phyloP scores from a whole-genome alignment of 2,888 invertebrate genomes.

The Flexamia atlantica region DNA sequence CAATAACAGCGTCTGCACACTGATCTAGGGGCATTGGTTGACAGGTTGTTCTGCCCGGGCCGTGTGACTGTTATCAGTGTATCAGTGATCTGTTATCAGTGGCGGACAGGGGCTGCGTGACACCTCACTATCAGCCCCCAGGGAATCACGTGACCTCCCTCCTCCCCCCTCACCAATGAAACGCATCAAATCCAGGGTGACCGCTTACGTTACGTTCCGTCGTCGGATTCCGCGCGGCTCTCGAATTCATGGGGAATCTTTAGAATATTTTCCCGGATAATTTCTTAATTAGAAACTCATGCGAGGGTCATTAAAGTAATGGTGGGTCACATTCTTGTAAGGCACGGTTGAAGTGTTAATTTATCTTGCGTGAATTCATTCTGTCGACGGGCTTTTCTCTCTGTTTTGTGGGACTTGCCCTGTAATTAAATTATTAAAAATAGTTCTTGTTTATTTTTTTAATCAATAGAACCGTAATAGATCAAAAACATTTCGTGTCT shows the following conservation, averaged over 20 bases:
- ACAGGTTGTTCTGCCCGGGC: not conserved
- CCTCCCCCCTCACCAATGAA: not conserved
- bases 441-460: no score
- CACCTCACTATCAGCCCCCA: slow-evolving; percentile 42
- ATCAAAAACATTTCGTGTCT: no score
- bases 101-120: slow-evolving; percentile 16
- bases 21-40: not conserved
- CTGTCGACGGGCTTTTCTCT: no score
- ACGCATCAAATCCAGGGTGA: slow-evolving; percentile 37
- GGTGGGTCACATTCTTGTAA: not conserved
- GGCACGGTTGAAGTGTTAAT: not conserved
- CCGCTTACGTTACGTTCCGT: not conserved
- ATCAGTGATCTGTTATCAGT: slow-evolving; percentile 19
- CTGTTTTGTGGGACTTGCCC: no score
- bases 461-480: no score
- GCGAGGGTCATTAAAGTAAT: not conserved
- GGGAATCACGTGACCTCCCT: slow-evolving; percentile 5
- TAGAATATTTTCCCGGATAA: not conserved
- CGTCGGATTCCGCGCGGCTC: not conserved
- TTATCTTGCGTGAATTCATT: no score
- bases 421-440: no score
- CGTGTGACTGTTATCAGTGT: not conserved
- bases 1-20: no score
- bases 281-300: slow-evolving; percentile 2
- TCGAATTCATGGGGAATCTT: not conserved